These are phyloP conservation scores for Chelonia mydas DNA, from an alignment of 2,797 vertebrate genomes.

Conservation along the genomic window DNA sequence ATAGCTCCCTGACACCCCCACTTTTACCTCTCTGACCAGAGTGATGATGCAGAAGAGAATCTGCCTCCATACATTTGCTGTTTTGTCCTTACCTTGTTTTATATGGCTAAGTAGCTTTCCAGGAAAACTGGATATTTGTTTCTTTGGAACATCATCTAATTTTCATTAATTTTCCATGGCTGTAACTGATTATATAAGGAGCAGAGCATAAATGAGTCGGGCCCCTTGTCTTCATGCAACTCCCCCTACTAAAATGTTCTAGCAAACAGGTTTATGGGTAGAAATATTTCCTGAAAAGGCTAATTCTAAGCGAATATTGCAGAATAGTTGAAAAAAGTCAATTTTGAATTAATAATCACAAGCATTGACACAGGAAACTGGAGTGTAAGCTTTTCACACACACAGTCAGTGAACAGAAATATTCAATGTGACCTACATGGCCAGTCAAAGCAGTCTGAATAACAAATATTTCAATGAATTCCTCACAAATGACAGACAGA, in stretches of 20 bases:
- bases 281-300: not conserved
- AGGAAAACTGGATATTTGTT: not conserved
- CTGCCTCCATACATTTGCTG: not conserved
- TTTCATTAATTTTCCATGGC: not conserved
- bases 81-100: not conserved
- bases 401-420: not conserved
- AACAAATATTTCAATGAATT: conserved; percentile 1
- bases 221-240: not conserved
- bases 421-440: conserved; percentile 34
- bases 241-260: not conserved
- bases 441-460: conserved; percentile 10
- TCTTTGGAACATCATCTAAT: not conserved
- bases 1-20: not conserved
- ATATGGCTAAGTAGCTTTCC: not conserved
- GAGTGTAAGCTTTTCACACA: not conserved
- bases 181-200: not conserved
- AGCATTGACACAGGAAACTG: not conserved
- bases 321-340: not conserved
- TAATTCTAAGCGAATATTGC: conserved; percentile 25
- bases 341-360: conserved; percentile 54
- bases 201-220: not conserved
- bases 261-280: not conserved
- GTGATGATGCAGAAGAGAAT: not conserved
- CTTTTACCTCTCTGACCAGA: not conserved
- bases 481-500: not conserved